A percentile compares a stretch with the other conserved stretches of the same genome.
phyloP scores from a whole-genome alignment of 2,113 vertebrate species.

The Seriola dumerili region DNA sequence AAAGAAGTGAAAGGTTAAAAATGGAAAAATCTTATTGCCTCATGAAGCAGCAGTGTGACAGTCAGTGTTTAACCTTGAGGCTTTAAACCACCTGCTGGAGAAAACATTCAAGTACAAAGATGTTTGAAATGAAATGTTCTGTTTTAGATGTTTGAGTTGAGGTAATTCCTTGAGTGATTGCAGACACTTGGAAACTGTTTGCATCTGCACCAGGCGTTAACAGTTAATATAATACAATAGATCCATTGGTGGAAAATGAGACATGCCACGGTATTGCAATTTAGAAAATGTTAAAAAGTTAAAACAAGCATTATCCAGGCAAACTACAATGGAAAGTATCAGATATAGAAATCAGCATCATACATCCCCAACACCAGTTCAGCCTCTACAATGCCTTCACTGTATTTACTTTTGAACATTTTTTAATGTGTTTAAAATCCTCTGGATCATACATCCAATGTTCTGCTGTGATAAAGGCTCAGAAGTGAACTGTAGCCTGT shows the following conservation, averaged over 20 bases:
- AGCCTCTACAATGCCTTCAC: neutral
- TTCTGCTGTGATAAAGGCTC: neutral
- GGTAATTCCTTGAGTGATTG: constrained; percentile 12
- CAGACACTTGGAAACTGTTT: constrained; percentile 31
- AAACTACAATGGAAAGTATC: neutral
- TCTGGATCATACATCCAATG: neutral
- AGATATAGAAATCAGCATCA: neutral
- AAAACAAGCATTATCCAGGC: neutral
- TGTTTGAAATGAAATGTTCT: constrained; percentile 23
- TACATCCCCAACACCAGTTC: neutral
- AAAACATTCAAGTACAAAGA: constrained; percentile 7
- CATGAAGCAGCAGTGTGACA: neutral
- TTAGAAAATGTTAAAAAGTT: neutral
- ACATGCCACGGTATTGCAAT: neutral
- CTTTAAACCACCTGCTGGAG: neutral
- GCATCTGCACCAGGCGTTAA: constrained; percentile 1
- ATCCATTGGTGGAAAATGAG: neutral
- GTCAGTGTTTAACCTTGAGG: neutral
- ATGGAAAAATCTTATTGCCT: neutral
- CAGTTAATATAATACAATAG: constrained; percentile 9
- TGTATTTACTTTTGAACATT: neutral
- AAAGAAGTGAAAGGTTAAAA: neutral
- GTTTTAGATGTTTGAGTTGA: constrained; percentile 27
- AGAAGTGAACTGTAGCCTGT: neutral
- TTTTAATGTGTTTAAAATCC: too few species aligned